A percentile compares a stretch with the other conserved stretches of the same genome.
phyloP scores from a whole-genome alignment of 2,113 vertebrate genomes.

The Chloropsis cyanopogon region DNA sequence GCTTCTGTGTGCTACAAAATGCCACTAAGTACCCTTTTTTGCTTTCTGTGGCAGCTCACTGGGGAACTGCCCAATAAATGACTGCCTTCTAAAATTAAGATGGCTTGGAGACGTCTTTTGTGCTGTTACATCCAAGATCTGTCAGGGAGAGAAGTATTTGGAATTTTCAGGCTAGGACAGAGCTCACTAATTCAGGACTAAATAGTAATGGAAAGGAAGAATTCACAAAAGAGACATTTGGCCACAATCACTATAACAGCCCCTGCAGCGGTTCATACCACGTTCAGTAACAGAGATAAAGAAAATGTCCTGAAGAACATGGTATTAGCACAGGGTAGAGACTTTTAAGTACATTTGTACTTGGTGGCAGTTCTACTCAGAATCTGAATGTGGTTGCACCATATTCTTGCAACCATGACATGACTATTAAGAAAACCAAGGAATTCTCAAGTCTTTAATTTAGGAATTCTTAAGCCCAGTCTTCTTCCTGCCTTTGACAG shows the following conservation, averaged over 20 bases:
- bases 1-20: neutral
- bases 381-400: neutral
- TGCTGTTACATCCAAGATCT: neutral
- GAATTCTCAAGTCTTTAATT: neutral
- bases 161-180: neutral
- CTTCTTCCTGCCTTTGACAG: neutral
- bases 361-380: neutral
- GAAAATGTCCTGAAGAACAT: neutral
- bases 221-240: neutral
- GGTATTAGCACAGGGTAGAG: neutral
- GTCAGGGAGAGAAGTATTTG: neutral
- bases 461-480: neutral
- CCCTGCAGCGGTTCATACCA: conserved; percentile 36
- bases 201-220: neutral
- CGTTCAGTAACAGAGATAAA: neutral
- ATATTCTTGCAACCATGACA: neutral
- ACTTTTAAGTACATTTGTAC: neutral
- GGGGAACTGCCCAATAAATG: neutral
- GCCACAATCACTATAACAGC: neutral
- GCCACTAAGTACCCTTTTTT: neutral
- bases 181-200: neutral
- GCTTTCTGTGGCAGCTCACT: neutral
- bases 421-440: neutral
- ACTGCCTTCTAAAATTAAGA: neutral
- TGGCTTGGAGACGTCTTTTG: neutral